These are phyloP conservation scores for Ichneumoninae sp. DNA, from an alignment of 2,888 invertebrate species.

Conservation along the genomic window DNA sequence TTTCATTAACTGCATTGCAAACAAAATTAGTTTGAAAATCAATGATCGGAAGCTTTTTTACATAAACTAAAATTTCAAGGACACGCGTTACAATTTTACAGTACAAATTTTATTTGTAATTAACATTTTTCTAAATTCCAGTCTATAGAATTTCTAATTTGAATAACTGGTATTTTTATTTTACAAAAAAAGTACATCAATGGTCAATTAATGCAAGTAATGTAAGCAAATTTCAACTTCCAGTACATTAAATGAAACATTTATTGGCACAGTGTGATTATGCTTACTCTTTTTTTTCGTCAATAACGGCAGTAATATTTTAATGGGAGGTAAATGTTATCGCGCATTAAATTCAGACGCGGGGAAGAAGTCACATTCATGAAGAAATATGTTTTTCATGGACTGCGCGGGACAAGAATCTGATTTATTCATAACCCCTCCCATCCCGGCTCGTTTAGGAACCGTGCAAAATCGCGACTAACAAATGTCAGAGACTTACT, in stretches of 20 bases:
- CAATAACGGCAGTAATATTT: no score
- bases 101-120: neutral
- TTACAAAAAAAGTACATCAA: no score
- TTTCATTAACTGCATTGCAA: neutral
- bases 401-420: constrained; percentile 2
- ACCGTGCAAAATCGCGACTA: constrained; percentile 54
- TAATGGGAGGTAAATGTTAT: neutral
- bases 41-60: neutral
- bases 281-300: no score
- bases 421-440: constrained; percentile 40
- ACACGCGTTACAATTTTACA: neutral
- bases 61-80: neutral
- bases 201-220: no score
- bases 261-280: neutral
- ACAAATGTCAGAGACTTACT: constrained; percentile 53
- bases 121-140: neutral
- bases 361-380: constrained; percentile 3
- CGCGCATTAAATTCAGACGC: constrained; percentile 3
- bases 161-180: no score
- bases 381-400: constrained; percentile 21
- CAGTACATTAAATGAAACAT: no score
- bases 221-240: no score
- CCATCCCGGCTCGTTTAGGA: constrained; percentile 7
- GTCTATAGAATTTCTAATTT: neutral
- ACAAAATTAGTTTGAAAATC: neutral